phyloP scores from a whole-genome alignment of 2,888 invertebrate genomes.

The Drosophila rellima region DNA sequence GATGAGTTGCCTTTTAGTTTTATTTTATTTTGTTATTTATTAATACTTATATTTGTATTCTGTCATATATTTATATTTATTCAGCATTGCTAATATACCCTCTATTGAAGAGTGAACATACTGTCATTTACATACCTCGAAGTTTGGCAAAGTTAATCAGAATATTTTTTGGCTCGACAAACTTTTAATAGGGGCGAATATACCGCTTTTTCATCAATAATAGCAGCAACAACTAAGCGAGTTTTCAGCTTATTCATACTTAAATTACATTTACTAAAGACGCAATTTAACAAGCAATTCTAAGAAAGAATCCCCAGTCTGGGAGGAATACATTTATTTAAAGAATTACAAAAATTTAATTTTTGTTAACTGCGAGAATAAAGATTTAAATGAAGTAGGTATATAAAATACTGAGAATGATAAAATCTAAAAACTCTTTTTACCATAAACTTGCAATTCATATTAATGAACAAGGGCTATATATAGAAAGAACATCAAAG shows the following conservation, averaged over 20 bases:
- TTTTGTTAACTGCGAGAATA: not conserved
- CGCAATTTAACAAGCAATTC: slow-evolving; percentile 4
- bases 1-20: not conserved
- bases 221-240: slow-evolving; percentile 36
- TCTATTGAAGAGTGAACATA: slow-evolving; percentile 10
- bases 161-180: slow-evolving; percentile 40
- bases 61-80: too few species aligned
- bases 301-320: not conserved
- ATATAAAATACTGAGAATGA: not conserved
- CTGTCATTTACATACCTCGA: slow-evolving; percentile 27
- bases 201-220: slow-evolving; percentile 36
- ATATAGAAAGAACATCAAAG: not conserved
- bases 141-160: slow-evolving; percentile 57
- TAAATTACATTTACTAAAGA: slow-evolving; percentile 15
- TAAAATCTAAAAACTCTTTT: not conserved
- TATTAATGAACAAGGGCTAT: not conserved
- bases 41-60: not conserved
- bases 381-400: not conserved
- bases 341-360: not conserved
- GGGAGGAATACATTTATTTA: not conserved
- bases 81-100: not conserved
- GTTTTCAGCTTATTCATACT: slow-evolving; percentile 31
- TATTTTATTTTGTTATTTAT: not conserved
- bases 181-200: slow-evolving; percentile 53
- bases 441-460: not conserved